Percentiles rank a stretch among this genome's conserved stretches.
Conservation (phyloP, 1,140 invertebrate genomes). For the Drosophila malerkotliana region DNA sequence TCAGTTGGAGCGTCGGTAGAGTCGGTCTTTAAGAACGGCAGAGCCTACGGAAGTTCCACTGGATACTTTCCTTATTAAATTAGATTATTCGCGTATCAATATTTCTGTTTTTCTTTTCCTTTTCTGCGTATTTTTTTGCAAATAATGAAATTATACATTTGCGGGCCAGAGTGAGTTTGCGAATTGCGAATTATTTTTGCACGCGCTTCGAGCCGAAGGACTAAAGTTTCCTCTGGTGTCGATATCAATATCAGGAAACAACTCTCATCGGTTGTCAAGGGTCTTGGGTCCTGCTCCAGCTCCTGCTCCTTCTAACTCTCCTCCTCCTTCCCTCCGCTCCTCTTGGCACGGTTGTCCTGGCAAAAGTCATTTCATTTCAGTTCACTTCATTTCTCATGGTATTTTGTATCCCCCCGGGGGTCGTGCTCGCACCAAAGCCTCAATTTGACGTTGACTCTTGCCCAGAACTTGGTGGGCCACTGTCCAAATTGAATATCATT, state of each 20-base stretch:
- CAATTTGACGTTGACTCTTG: constrained; percentile 45
- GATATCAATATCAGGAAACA: constrained; percentile 27
- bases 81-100: constrained; percentile 6
- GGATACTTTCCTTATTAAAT: not conserved
- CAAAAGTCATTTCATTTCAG: constrained; percentile 49
- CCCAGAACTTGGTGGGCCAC: not conserved
- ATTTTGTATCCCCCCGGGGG: constrained; percentile 37
- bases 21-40: not conserved
- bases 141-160: constrained; percentile 37
- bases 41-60: not conserved
- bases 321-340: not conserved
- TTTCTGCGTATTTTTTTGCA: not conserved
- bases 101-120: not conserved
- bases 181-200: constrained; percentile 2
- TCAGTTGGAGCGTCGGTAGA: not conserved
- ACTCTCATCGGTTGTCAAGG: constrained; percentile 28
- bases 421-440: constrained; percentile 23
- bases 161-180: constrained; percentile 1
- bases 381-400: constrained; percentile 47
- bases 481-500: constrained; percentile 38
- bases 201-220: not conserved
- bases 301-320: not conserved
- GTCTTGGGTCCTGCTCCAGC: constrained; percentile 1
- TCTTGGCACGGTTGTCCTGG: constrained; percentile 29
- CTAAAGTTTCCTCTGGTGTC: constrained; percentile 26